phyloP scores from a whole-genome alignment of 2,113 vertebrate species.

The Syngnathus typhle region DNA sequence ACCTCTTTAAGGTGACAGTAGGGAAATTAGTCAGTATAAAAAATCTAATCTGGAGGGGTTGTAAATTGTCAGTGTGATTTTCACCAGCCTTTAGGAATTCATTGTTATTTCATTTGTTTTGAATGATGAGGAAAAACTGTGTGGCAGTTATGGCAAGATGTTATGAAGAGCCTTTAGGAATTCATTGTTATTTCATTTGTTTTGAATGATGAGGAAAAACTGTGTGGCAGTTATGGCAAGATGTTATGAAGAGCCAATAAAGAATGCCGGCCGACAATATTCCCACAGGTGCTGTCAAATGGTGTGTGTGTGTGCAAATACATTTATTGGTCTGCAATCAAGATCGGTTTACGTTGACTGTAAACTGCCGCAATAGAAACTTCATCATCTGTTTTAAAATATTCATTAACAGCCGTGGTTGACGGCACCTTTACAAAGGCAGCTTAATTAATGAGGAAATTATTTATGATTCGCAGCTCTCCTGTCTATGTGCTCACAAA shows the following conservation, averaged over 20 bases:
- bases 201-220: neutral
- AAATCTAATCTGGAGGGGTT: conserved; percentile 10
- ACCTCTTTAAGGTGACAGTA: conserved; percentile 46
- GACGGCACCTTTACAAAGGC: conserved; percentile 33
- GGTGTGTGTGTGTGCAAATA: no score
- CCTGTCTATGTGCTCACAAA: neutral
- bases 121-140: no score
- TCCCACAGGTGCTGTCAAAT: neutral
- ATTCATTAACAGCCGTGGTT: conserved; percentile 41
- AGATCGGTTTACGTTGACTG: conserved; percentile 26
- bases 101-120: neutral
- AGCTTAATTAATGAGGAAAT: conserved; percentile 23
- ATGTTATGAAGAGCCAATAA: neutral
- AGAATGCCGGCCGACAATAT: neutral
- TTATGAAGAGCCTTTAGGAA: neutral
- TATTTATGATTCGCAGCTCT: conserved; percentile 3
- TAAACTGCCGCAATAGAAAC: conserved; percentile 22
- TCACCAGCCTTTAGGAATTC: neutral
- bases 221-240: neutral
- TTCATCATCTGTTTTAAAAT: conserved; percentile 47
- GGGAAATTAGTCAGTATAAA: conserved; percentile 41
- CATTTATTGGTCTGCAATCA: neutral
- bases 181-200: neutral
- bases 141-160: no score
- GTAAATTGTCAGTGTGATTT: neutral